These are phyloP conservation scores for Amblyornis subalaris DNA, from an alignment of 2,113 vertebrate species.

Conservation along the genomic window DNA sequence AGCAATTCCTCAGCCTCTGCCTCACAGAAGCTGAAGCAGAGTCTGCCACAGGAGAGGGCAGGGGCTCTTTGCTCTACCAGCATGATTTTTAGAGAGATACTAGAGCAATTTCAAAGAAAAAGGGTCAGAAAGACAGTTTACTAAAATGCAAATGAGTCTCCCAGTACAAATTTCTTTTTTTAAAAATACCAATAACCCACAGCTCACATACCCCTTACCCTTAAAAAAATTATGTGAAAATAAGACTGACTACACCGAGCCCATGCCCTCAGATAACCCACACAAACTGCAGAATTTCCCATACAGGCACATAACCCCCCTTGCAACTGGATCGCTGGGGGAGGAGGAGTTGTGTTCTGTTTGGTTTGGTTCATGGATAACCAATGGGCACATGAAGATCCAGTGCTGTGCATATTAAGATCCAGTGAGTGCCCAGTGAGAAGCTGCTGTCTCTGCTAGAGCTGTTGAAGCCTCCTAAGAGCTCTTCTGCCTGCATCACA, in stretches of 20 bases:
- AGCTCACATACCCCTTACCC: not conserved
- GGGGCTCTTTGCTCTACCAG: not conserved
- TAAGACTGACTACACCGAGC: not conserved
- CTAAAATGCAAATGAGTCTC: not conserved
- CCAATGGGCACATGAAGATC: fast-evolving
- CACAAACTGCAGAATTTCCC: not conserved
- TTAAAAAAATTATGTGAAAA: not conserved
- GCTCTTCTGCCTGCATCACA: not conserved
- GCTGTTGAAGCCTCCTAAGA: not conserved
- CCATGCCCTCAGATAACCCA: not conserved
- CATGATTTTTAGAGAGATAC: not conserved
- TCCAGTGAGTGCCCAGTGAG: not conserved
- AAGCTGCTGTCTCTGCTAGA: not conserved
- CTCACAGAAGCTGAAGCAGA: not conserved
- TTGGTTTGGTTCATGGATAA: not conserved
- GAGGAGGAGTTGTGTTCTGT: not conserved
- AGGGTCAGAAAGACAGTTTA: not conserved
- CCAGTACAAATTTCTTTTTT: not conserved
- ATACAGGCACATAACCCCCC: not conserved
- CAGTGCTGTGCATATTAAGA: not conserved
- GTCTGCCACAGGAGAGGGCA: not conserved
- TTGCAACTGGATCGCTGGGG: not conserved
- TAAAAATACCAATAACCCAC: not conserved
- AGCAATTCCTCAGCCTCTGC: not conserved
- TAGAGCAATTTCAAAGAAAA: not conserved